Percentiles rank a stretch among this genome's conserved stretches.
Evolutionary conservation across 2,113 vertebrate genomes (phyloP).

Genomic region (Phycodurus eques): DNA sequence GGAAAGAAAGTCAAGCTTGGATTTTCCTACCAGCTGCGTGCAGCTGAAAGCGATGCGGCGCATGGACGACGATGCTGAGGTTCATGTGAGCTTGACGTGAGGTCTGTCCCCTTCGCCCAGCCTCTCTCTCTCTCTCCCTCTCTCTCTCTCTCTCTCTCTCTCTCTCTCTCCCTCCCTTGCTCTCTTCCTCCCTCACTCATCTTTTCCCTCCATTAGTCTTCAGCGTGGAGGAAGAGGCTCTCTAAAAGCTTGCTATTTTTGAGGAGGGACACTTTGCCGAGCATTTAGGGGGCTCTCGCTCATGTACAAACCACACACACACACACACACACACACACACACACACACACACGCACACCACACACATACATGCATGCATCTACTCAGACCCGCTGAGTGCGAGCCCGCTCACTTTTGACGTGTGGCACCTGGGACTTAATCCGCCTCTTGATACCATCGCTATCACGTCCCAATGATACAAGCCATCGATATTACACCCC

Average conservation of each 20-base stretch:
- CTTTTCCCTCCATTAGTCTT: constrained; percentile 33
- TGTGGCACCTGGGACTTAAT: not conserved
- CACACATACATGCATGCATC: no score
- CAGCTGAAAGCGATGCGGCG: constrained; percentile 34
- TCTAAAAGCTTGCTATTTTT: constrained; percentile 38
- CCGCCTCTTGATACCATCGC: no score
- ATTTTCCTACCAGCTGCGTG: not conserved
- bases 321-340: not conserved
- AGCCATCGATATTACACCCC: not conserved
- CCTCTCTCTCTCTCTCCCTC: constrained; percentile 16
- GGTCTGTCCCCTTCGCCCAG: constrained; percentile 49
- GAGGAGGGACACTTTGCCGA: constrained; percentile 12
- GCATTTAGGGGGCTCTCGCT: not conserved
- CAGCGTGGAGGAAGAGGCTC: constrained; percentile 4
- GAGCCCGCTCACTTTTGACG: no score
- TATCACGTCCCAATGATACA: not conserved
- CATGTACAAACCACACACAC: constrained; percentile 1
- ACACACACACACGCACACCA: not conserved
- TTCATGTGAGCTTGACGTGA: constrained; percentile 49
- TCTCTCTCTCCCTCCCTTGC: not conserved
- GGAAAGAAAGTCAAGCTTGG: not conserved
- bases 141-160: not conserved
- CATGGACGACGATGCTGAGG: constrained; percentile 43
- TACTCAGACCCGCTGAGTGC: no score
- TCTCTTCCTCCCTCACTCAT: constrained; percentile 10